Evolutionary conservation across 2,113 vertebrate species (phyloP).

Genomic region (cat (Felis catus)): DNA sequence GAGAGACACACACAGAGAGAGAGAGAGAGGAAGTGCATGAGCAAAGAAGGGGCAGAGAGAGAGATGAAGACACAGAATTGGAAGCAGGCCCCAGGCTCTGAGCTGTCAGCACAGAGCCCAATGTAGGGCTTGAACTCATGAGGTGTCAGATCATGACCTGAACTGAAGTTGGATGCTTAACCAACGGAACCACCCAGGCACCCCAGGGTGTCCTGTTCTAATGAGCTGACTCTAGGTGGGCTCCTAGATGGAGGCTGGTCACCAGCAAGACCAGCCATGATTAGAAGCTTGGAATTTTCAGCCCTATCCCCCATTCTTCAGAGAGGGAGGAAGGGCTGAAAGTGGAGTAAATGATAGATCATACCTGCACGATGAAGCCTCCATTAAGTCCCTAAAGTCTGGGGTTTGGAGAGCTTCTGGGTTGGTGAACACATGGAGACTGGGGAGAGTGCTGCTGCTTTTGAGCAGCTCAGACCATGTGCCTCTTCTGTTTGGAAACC

Average conservation of each 20-base stretch:
- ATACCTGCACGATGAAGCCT: neutral
- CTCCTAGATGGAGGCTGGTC: neutral
- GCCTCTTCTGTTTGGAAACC: neutral
- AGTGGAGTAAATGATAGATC: neutral
- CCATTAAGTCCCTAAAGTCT: neutral
- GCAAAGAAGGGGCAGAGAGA: neutral
- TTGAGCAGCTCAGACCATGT: neutral
- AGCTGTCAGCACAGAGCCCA: neutral
- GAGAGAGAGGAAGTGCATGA: neutral
- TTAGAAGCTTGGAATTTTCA: neutral
- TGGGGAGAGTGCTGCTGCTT: neutral
- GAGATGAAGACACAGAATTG: neutral
- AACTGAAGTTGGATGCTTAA: neutral
- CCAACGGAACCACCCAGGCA: neutral
- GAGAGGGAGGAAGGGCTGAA: neutral
- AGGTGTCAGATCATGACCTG: neutral
- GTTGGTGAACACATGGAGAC: neutral
- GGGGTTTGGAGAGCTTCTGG: neutral
- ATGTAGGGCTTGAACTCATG: neutral
- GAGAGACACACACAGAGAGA: neutral
- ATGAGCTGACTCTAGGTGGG: neutral
- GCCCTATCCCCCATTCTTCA: neutral
- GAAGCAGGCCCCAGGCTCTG: neutral
- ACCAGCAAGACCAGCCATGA: neutral
- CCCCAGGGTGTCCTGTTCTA: neutral